Conservation (phyloP, 30 jellyfish, hydroid and myxozoan species). For the Sanderia malayensis region DNA sequence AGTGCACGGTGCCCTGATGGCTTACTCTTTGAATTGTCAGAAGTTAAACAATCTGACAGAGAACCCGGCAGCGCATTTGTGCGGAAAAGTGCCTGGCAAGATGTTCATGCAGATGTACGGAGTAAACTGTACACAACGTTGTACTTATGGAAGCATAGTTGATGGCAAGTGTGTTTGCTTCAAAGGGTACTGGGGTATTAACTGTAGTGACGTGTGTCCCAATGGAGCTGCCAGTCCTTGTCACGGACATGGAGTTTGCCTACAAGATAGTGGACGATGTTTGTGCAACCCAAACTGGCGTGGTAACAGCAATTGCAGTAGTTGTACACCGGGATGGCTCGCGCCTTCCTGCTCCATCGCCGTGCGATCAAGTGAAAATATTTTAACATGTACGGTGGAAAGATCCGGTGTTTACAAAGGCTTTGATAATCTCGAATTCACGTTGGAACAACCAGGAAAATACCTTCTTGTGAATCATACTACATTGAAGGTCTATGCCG, state of each 20-base stretch:
- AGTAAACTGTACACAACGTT: conserved; percentile 32
- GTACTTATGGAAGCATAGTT: conserved; percentile 41
- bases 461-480: background rate
- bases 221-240: conserved; percentile 57
- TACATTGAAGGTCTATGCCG: background rate
- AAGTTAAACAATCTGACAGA: conserved; percentile 1
- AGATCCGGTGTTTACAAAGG: conserved; percentile 7
- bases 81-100: conserved; percentile 13
- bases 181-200: conserved; percentile 60
- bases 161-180: conserved; percentile 32
- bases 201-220: conserved; percentile 53
- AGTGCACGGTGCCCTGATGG: conserved; percentile 21
- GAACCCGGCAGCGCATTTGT: conserved; percentile 33
- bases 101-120: conserved; percentile 26
- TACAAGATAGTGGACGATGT: conserved; percentile 31
- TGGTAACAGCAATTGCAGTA: conserved; percentile 42
- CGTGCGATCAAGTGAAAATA: background rate
- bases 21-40: conserved; percentile 36
- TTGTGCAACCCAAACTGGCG: conserved; percentile 49
- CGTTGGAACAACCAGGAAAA: background rate
- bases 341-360: conserved; percentile 16
- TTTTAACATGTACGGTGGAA: conserved; percentile 3
- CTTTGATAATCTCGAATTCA: background rate
- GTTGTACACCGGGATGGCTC: conserved; percentile 42
- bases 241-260: conserved; percentile 40